phyloP scores from a whole-genome alignment of 2,797 vertebrate species.

The Crax fasciolata region DNA sequence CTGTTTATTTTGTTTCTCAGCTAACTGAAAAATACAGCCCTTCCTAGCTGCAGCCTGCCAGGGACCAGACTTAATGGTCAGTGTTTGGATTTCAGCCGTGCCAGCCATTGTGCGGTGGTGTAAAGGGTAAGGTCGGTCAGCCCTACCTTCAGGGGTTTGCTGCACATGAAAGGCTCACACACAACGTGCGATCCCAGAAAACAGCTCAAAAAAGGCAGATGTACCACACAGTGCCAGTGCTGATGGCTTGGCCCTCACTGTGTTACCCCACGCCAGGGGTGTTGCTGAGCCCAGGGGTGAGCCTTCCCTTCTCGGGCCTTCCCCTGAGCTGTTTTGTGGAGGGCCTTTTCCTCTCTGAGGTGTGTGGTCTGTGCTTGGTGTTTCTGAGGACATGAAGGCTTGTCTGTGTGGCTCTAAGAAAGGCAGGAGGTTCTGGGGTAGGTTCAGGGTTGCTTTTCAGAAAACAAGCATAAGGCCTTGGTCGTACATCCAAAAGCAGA shows the following conservation, averaged over 20 bases:
- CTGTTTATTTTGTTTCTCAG: constrained; percentile 35
- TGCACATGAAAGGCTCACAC: background rate
- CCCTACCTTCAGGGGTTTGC: background rate
- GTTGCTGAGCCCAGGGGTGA: fast-evolving
- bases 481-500: background rate
- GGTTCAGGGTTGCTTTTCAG: background rate
- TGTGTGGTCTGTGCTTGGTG: background rate
- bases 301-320: fast-evolving
- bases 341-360: background rate
- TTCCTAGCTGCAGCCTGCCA: background rate
- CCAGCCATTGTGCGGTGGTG: fast-evolving
- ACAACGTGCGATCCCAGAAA: background rate
- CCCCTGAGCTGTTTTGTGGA: background rate
- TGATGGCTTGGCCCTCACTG: too few species aligned
- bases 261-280: too few species aligned
- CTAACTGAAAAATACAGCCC: constrained; percentile 5
- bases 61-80: background rate
- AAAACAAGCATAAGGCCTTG: background rate
- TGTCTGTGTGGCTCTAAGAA: background rate
- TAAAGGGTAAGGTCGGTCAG: background rate
- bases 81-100: background rate
- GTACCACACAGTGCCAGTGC: background rate
- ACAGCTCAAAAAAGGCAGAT: background rate
- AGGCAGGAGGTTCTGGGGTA: background rate
- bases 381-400: background rate